Base-by-base conservation (phyloP, 2,888 invertebrate species). In the Conchocele bisecta region DNA sequence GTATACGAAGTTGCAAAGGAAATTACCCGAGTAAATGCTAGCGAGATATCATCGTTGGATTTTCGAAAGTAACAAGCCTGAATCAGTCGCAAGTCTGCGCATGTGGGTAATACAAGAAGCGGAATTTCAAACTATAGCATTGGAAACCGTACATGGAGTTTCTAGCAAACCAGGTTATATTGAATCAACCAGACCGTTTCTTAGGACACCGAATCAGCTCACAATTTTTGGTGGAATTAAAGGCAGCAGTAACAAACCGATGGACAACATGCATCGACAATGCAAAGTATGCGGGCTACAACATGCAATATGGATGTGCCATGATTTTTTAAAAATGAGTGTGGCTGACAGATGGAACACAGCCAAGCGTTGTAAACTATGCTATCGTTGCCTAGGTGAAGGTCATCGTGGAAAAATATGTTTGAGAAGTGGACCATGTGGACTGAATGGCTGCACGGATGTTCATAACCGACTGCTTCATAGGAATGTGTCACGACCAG, bases 11-110 rank as follows among this genome's bases (percentile, higher is more conserved):
- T 31, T 72, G 11, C 63, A 63, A 37, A 22, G 35, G 20, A 73
- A 73, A 51, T 37, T 73, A 22, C 57, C 68, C 13, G 41, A 68
- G 41, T 26, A 46, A 1, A 61, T 63, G 63, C 35, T 64, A 13
- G 24, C 56, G 9, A 54, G 37, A 31, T 64, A 56, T 22, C 64
- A 56, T 26, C 37, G 56, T 4, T 64, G 64, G 64, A 33, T 64
- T 29, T 64, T 37, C 22, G 63, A 64, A 54, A 64, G 56, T 3
- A 11, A 24, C 13, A 33, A 35, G 24, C 17, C 33, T 11, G 64
- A 64, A 33, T 56, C 64, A 15, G 64, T 64, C 13, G 44, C 35
- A 20, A 20, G 13, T 24, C 33, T 54, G 20, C 17, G 26, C n/a
- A 42, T 24, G 15, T 57, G 57, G 57, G 39, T 65, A n/a, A n/a